Conservation (phyloP, 2,113 vertebrate genomes). For the Pseudorhombus dupliciocellatus region DNA sequence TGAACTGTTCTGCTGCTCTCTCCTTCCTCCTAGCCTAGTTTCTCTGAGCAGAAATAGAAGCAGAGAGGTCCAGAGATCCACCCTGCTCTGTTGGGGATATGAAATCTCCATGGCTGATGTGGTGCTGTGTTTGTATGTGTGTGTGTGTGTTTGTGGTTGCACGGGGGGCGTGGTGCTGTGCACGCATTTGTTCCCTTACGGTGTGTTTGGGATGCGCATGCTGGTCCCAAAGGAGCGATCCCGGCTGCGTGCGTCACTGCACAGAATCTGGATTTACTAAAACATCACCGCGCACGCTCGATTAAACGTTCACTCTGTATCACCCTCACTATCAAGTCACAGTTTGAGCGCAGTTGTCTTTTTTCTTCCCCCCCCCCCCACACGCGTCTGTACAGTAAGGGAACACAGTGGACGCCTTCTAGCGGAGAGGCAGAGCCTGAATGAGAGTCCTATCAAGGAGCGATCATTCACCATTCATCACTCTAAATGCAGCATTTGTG, state of each 20-base stretch:
- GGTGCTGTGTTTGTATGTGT: conserved; percentile 2
- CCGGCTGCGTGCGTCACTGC: conserved; percentile 32
- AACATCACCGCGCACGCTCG: conserved; percentile 25
- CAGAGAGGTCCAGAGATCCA: conserved; percentile 55
- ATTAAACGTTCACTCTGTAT: conserved; percentile 6
- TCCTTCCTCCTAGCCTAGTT: conserved; percentile 78
- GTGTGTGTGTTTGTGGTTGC: neutral
- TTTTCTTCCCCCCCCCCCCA: neutral
- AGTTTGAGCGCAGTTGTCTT: neutral
- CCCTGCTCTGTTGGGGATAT: conserved; percentile 67
- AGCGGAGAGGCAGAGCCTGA: conserved; percentile 18
- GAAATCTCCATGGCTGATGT: conserved; percentile 58
- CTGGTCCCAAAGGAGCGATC: conserved; percentile 41
- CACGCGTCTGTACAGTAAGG: conserved; percentile 3
- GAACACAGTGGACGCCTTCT: neutral
- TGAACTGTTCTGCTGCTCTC: conserved; percentile 62
- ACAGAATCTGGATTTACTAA: conserved; percentile 35
- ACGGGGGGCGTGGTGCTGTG: conserved; percentile 32
- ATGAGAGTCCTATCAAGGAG: conserved; percentile 45
- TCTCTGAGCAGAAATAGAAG: conserved; percentile 79
- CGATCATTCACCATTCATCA: conserved; percentile 54
- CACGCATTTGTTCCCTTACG: conserved; percentile 22
- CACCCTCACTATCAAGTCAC: too few species aligned
- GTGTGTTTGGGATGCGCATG: conserved; percentile 40
- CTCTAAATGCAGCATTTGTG: conserved; percentile 65